Evolutionary conservation across 2,888 invertebrate species (phyloP).

Genomic region (Eudemis profundana): DNA sequence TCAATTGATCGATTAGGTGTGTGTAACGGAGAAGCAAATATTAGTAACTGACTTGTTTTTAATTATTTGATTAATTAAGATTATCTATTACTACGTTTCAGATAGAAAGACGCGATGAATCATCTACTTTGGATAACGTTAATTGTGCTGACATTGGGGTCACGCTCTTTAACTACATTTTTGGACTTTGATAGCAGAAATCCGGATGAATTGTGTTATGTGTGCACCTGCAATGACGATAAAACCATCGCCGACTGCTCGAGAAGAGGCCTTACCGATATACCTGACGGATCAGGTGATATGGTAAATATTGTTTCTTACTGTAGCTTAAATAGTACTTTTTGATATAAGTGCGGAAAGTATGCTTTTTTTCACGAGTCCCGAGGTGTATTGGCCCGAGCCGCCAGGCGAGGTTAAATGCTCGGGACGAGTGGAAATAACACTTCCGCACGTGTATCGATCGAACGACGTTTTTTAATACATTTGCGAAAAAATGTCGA

Average conservation of each 20-base stretch:
- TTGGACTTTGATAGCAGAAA: constrained; percentile 64
- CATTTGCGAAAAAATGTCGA: too few species aligned
- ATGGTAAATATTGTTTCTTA: constrained; percentile 60
- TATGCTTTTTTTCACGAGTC: too few species aligned
- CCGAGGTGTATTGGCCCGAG: too few species aligned
- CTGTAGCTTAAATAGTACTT: too few species aligned
- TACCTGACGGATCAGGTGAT: constrained; percentile 70
- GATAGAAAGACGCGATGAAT: constrained; percentile 75
- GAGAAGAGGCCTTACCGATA: constrained; percentile 69
- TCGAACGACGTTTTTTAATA: too few species aligned
- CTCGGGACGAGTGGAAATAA: too few species aligned
- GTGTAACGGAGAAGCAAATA: neutral
- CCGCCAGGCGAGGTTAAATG: too few species aligned
- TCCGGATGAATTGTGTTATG: constrained; percentile 64
- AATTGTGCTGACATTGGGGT: constrained; percentile 58
- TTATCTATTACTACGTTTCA: constrained; percentile 56
- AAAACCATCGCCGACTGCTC: constrained; percentile 73
- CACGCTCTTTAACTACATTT: constrained; percentile 56
- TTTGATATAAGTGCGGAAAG: too few species aligned
- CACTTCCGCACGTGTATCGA: too few species aligned
- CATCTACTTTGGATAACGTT: constrained; percentile 55
- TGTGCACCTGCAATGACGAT: constrained; percentile 69
- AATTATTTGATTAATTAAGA: constrained; percentile 28
- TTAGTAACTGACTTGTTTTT: neutral
- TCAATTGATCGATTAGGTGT: constrained; percentile 35